Conservation (phyloP, 2,113 vertebrate species). For the Symphodus melops region DNA sequence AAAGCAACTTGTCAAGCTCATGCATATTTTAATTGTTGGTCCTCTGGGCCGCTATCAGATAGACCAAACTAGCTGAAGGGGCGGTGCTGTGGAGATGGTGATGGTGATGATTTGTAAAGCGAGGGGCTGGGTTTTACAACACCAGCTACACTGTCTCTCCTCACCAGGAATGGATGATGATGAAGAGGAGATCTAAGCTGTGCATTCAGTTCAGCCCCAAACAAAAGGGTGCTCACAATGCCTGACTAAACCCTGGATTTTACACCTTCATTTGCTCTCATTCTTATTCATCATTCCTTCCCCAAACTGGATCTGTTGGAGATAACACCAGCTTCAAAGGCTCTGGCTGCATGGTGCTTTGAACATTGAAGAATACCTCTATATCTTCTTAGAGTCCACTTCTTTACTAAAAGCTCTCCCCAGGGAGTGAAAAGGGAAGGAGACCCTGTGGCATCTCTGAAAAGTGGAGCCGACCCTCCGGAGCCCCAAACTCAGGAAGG, state of each 20-base stretch:
- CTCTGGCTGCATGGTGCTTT: constrained; percentile 15
- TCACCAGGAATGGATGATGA: constrained; percentile 58
- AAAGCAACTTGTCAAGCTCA: constrained; percentile 62
- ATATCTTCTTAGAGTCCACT: neutral
- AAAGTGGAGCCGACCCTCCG: constrained; percentile 53
- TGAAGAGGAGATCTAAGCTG: constrained; percentile 58
- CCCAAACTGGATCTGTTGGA: constrained; percentile 30
- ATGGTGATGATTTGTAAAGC: constrained; percentile 52
- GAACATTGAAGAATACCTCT: constrained; percentile 42
- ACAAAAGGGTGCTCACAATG: constrained; percentile 36
- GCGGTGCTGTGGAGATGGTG: constrained; percentile 40
- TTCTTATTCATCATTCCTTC: constrained; percentile 6
- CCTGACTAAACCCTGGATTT: constrained; percentile 51
- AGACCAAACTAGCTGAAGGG: constrained; percentile 51
- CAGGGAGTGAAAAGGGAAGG: constrained; percentile 1
- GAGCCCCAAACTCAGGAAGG: constrained; percentile 53
- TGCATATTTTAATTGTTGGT: constrained; percentile 76
- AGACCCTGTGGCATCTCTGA: constrained; percentile 48
- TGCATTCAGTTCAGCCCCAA: constrained; percentile 52
- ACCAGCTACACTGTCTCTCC: constrained; percentile 64
- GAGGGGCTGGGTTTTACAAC: constrained; percentile 64
- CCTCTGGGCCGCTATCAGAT: constrained; percentile 71
- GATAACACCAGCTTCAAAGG: constrained; percentile 31
- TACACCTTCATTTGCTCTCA: constrained; percentile 18
- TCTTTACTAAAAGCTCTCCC: constrained; percentile 16